A percentile compares a stretch with the other conserved stretches of the same genome.
These are phyloP conservation scores for Trematomus loennbergii DNA, from an alignment of 2,113 vertebrate genomes.

Conservation along the genomic window DNA sequence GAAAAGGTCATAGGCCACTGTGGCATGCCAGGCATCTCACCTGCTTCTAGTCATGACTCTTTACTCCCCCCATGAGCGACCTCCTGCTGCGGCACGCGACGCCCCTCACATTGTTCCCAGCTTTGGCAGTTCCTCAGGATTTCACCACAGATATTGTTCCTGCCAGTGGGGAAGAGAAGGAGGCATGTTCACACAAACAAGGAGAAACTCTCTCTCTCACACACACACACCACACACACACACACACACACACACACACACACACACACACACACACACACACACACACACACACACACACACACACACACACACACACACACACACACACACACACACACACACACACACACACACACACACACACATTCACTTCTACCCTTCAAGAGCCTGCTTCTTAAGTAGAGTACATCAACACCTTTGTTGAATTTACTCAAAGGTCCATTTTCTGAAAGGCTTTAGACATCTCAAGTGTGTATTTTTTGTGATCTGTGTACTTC, in stretches of 20 bases:
- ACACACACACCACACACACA: too few relatives aligned
- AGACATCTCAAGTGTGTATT: neutral
- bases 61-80: conserved; percentile 30
- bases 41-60: conserved; percentile 52
- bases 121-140: conserved; percentile 58
- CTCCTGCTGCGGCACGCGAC: conserved; percentile 53
- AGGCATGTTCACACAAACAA: too few relatives aligned
- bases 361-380: neutral
- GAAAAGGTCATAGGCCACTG: conserved; percentile 45
- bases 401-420: conserved; percentile 16
- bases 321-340: too few relatives aligned
- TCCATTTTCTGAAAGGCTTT: conserved; percentile 25
- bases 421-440: neutral
- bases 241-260: too few relatives aligned
- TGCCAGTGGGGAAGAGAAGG: conserved; percentile 42
- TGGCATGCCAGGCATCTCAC: conserved; percentile 65
- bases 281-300: too few relatives aligned
- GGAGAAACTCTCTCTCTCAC: too few relatives aligned
- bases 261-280: too few relatives aligned
- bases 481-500: neutral
- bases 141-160: conserved; percentile 62
- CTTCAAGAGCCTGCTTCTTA: neutral
- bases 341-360: too few relatives aligned
- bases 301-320: too few relatives aligned
- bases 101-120: conserved; percentile 56